A percentile compares a stretch with the other conserved stretches of the same genome.
phyloP scores from a whole-genome alignment of 2,113 vertebrate species.

The Aix galericulata region DNA sequence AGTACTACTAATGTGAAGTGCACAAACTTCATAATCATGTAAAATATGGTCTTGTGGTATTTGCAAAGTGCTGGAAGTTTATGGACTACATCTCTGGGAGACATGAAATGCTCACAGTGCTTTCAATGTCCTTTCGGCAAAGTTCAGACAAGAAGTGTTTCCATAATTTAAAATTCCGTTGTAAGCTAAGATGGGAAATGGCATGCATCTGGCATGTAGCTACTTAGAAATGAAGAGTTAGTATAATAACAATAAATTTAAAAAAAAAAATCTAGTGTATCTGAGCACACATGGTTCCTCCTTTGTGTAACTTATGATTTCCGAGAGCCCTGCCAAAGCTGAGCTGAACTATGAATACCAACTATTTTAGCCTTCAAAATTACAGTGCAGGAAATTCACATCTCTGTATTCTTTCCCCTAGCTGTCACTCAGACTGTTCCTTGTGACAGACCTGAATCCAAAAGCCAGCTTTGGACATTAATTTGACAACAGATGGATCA shows the following conservation, averaged over 20 bases:
- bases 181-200: background rate
- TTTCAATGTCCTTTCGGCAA: background rate
- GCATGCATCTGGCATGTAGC: slow-evolving; percentile 23
- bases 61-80: slow-evolving; percentile 21
- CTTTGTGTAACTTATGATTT: slow-evolving; percentile 50
- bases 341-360: slow-evolving; percentile 62
- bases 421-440: slow-evolving; percentile 43
- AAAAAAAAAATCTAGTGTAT: slow-evolving; percentile 11
- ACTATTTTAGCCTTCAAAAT: slow-evolving; percentile 45
- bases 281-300: slow-evolving; percentile 30
- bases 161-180: slow-evolving; percentile 23
- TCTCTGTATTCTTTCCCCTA: slow-evolving; percentile 33
- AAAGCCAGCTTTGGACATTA: slow-evolving; percentile 59
- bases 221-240: slow-evolving; percentile 55
- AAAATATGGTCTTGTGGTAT: slow-evolving; percentile 18
- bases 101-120: background rate
- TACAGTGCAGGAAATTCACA: slow-evolving; percentile 48
- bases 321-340: slow-evolving; percentile 46
- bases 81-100: background rate
- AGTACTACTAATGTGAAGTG: slow-evolving; percentile 1
- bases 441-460: slow-evolving; percentile 54
- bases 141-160: background rate
- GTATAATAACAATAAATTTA: slow-evolving; percentile 25
- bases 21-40: slow-evolving; percentile 26
- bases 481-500: slow-evolving; percentile 59